phyloP scores from a whole-genome alignment of 2,797 vertebrate genomes.

The Pantherophis vulpinus region DNA sequence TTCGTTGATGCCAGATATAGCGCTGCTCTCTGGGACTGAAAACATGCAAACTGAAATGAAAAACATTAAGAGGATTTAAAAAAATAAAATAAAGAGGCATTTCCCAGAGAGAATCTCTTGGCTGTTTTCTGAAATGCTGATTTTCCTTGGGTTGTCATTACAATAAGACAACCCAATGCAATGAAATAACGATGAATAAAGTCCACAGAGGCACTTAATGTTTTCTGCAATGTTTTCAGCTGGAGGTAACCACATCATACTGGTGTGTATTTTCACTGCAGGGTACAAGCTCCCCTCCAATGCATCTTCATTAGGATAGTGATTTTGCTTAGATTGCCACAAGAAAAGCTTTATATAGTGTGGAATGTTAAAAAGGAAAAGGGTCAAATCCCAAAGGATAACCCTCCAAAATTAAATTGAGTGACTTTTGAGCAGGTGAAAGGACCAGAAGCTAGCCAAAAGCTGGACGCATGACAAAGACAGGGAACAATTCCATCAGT shows the following conservation, averaged over 20 bases:
- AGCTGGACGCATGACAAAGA: slow-evolving; percentile 54
- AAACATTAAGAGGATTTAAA: not conserved
- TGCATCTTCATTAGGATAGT: slow-evolving; percentile 49
- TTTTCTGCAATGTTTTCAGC: slow-evolving; percentile 31
- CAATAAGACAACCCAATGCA: slow-evolving; percentile 17
- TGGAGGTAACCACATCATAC: not conserved
- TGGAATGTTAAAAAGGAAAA: slow-evolving; percentile 42
- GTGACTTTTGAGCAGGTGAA: slow-evolving; percentile 36
- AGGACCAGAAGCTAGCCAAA: slow-evolving; percentile 46
- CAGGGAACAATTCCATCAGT: slow-evolving; percentile 57
- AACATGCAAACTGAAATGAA: not conserved
- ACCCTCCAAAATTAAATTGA: slow-evolving; percentile 12
- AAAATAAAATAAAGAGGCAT: not conserved
- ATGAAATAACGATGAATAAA: slow-evolving; percentile 38
- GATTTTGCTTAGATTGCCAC: slow-evolving; percentile 39
- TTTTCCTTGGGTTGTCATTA: slow-evolving; percentile 16
- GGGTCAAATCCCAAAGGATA: not conserved
- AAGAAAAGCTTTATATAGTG: slow-evolving; percentile 31
- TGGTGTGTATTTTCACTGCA: not conserved
- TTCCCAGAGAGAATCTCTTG: slow-evolving; percentile 23
- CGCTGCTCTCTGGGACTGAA: not conserved
- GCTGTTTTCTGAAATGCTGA: not conserved
- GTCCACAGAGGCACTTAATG: slow-evolving; percentile 11
- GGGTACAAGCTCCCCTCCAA: not conserved
- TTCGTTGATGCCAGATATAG: not conserved